Base-by-base conservation (phyloP, 2,797 vertebrate species). In the Sitta carolinensis region DNA sequence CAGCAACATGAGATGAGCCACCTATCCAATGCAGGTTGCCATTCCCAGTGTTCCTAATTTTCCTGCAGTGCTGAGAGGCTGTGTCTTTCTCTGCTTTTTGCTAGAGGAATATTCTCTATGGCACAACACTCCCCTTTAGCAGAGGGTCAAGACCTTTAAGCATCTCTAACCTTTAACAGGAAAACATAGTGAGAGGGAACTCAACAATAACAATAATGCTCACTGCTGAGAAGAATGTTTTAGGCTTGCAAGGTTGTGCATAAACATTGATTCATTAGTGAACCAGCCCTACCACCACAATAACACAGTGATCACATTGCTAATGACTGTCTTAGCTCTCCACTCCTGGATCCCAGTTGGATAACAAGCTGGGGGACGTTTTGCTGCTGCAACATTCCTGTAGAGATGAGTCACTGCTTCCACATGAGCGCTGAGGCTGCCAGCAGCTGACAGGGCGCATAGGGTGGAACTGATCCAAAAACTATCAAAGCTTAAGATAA, bases 331-430 rank as follows among this genome's bases (percentile, higher is more conserved):
- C 30, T 61, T 67, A 72, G 76, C 54, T 85, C 81, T 89, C 64
- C 0, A 1, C 32, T 93, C 58, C 58, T 2, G 1, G 16, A 75
- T 94, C 69, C 68, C 2, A 1, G 64, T 43, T 84, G 61, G 73
- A 81, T 83, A 94, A 91, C 84, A 95, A 93, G 54, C 50, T 64
- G 4, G 3, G 89, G 76, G 76, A 72, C 0, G 0, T 76, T 85
- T 80, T 76, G 42, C 54, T 92, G 58, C 87, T 79, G 52, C 55
- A 73, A 13, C 2, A 1, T 64, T 92, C 57, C 76, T 66, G 52
- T 51, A 78, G 73, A 83, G 64, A 92, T 89, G 75, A 93, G 61
- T 92, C 85, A 96, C 88, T 91, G 43, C 76, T 81, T 94, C 69
- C 55, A 84, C 42, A 51, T 5, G 36, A 86, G 29, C 2, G 0